Evolutionary conservation across 2,888 invertebrate genomes (phyloP), one percentile per base, ranked within the genome.

Genomic region (Koerneria pararmatus): DNA sequence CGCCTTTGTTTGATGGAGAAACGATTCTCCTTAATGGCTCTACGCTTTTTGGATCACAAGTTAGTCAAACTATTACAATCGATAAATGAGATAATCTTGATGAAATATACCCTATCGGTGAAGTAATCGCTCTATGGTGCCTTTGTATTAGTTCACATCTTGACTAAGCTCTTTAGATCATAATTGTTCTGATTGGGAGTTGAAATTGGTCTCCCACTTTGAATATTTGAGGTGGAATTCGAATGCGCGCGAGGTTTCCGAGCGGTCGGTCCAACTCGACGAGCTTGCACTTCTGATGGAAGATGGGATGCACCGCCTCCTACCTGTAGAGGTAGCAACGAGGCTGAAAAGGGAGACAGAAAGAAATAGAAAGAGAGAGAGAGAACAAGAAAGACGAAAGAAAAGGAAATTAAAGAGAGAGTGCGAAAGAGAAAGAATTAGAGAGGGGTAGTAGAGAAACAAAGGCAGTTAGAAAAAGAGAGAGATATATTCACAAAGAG

Each of bases 211-310:
- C 22, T 1, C n/a, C 1, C 24, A 24, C 15, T 1, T 53, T 19
- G 24, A 15, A 27, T 22, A 53, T 57, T 69, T 19, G 66, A 74
- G 74, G 67, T 72, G 2, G 77, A 78, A 56, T 77, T 72, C 69
- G 69, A 71, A 48, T 78, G 78, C 61, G 62, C 69, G 1, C 66
- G 71, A 3, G 78, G 78, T 8, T 75, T 64, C 60, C 65, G 69
- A 24, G 32, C 68, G 2, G 62, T 67, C 5, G 69, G 67, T 29
- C 69, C 71, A 0, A 46, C 68, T 6, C 65, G 71, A 48, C 71
- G 78, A 29, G 31, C 56, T 29, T 78, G 78, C 53, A 70, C 66
- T n/a, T 61, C 71, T 0, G 74, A 78, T 49, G 77, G 76, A 2
- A 51, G 61, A 2, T 78, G 78, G 78, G 69, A 69, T 51, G 69